These are phyloP conservation scores for Argya squamiceps DNA, from an alignment of 2,797 vertebrate genomes.

Conservation along the genomic window DNA sequence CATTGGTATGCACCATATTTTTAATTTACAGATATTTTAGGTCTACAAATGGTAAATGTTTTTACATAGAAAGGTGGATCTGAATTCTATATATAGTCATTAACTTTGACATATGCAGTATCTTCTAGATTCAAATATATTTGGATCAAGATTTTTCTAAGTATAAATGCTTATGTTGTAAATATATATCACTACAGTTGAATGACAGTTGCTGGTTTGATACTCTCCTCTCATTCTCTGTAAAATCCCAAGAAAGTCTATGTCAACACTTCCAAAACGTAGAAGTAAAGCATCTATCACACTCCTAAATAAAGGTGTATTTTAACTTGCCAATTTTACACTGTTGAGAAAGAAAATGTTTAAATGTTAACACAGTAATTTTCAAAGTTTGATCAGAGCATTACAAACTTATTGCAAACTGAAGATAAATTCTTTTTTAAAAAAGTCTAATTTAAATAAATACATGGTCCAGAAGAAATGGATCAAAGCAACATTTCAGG, in stretches of 20 bases:
- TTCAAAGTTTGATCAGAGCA: neutral
- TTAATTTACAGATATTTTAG: conserved; percentile 22
- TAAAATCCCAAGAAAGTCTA: conserved; percentile 12
- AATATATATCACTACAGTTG: conserved; percentile 29
- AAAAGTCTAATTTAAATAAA: neutral
- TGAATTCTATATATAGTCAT: neutral
- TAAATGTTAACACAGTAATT: neutral
- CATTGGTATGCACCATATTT: conserved; percentile 9
- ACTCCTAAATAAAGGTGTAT: neutral
- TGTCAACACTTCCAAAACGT: conserved; percentile 14
- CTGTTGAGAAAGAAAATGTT: neutral
- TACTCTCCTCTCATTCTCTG: neutral
- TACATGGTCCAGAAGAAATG: neutral
- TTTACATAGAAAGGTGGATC: conserved; percentile 7
- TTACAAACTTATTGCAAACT: neutral
- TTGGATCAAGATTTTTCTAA: neutral
- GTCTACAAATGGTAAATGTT: neutral
- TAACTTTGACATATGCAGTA: conserved; percentile 20
- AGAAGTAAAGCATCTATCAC: neutral
- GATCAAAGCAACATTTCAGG: neutral
- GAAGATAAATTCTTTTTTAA: neutral
- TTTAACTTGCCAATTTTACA: neutral
- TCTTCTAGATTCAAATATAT: conserved; percentile 34
- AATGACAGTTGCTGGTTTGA: conserved; percentile 10
- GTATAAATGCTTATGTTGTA: conserved; percentile 40